These are phyloP conservation scores for Ariolimax columbianus DNA, from an alignment of 2,888 invertebrate species.

Conservation along the genomic window DNA sequence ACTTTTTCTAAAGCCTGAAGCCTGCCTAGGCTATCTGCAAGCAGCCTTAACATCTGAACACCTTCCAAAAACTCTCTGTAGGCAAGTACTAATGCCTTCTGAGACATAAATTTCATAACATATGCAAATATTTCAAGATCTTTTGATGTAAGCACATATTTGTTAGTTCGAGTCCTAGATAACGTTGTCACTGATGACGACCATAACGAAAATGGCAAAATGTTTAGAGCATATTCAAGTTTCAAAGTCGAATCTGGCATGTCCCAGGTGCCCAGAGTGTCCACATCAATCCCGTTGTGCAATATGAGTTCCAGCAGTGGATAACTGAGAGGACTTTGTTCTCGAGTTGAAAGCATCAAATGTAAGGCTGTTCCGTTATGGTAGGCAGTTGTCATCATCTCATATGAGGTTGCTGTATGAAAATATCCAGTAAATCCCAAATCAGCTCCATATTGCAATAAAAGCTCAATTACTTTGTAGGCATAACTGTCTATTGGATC, in stretches of 20 bases:
- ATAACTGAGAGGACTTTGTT: neutral
- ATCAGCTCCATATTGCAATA: conserved; percentile 66
- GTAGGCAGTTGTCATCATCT: neutral
- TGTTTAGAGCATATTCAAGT: conserved; percentile 38
- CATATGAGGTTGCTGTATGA: conserved; percentile 33
- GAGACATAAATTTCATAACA: conserved; percentile 43
- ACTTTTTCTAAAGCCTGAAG: neutral
- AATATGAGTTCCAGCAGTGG: conserved; percentile 24
- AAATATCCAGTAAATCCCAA: conserved; percentile 60
- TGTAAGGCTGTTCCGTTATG: conserved; percentile 42
- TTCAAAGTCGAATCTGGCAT: neutral
- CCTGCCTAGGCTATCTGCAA: conserved; percentile 46
- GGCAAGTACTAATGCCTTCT: conserved; percentile 13
- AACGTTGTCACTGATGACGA: neutral
- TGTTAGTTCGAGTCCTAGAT: neutral
- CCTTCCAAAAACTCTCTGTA: conserved; percentile 47
- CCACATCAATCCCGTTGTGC: conserved; percentile 38
- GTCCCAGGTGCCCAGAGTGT: conserved; percentile 25
- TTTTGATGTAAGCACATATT: neutral
- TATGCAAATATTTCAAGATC: conserved; percentile 39
- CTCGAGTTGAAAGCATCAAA: conserved; percentile 34
- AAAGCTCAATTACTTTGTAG: conserved; percentile 62
- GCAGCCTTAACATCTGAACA: conserved; percentile 38
- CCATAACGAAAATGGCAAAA: conserved; percentile 49
- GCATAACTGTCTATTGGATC: conserved; percentile 48